Percentiles rank a stretch among this genome's conserved stretches.
Evolutionary conservation across 1,140 invertebrate species (phyloP).

Genomic region (Cataglyphis hispanica): DNA sequence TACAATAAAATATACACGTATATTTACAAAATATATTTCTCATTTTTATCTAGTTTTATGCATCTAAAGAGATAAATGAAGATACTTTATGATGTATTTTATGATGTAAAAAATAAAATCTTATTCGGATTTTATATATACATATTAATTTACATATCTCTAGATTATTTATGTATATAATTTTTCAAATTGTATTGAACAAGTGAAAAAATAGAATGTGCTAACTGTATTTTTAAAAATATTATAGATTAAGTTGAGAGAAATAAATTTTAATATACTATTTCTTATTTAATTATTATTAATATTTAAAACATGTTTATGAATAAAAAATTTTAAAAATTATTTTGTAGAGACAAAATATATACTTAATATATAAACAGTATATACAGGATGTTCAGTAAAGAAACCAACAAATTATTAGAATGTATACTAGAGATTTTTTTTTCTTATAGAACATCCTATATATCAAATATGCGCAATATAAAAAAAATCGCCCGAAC

Average conservation of each 20-base stretch:
- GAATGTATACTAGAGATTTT: too few species aligned
- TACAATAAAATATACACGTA: not conserved
- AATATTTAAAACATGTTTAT: not conserved
- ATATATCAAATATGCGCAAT: too few species aligned
- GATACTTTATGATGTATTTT: too few species aligned
- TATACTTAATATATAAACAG: too few species aligned
- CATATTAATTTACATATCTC: not conserved
- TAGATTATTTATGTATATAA: not conserved
- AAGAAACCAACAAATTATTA: too few species aligned
- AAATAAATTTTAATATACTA: slow-evolving; percentile 19
- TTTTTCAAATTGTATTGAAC: not conserved
- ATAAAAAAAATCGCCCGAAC: slow-evolving; percentile 90
- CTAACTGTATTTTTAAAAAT: not conserved
- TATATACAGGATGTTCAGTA: too few species aligned
- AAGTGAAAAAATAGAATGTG: not conserved
- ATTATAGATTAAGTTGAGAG: not conserved
- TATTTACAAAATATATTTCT: slow-evolving; percentile 25
- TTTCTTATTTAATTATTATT: not conserved
- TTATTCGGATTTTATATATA: slow-evolving; percentile 11
- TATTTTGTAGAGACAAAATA: not conserved
- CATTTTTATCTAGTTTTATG: slow-evolving; percentile 27
- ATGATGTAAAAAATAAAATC: not conserved
- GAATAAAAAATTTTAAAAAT: not conserved
- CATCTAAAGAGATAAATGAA: not conserved
- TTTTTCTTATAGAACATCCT: too few species aligned